Conservation (phyloP, 2,113 vertebrate species). For the Polypterus bichir region DNA sequence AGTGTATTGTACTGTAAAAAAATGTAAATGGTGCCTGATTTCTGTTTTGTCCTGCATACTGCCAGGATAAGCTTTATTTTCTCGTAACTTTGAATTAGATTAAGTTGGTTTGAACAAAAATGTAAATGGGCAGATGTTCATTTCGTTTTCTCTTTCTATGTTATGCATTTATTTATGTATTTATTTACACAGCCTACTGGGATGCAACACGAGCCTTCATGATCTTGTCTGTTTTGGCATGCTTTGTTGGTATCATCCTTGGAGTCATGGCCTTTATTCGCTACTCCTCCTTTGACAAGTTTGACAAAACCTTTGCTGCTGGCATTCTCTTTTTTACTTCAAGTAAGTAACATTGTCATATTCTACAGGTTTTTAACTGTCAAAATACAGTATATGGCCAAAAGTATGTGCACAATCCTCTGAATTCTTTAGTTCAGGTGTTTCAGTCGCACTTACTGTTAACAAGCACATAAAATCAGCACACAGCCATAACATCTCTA, state of each 20-base stretch:
- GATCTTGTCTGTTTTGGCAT: conserved; percentile 52
- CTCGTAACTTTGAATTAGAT: neutral
- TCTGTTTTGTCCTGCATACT: no score
- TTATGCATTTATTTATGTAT: no score
- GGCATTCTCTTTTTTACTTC: conserved; percentile 53
- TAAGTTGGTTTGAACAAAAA: neutral
- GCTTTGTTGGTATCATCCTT: conserved; percentile 44
- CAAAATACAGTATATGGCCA: no score
- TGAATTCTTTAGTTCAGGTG: no score
- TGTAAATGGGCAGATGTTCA: neutral
- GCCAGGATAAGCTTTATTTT: no score
- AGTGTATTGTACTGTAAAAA: no score
- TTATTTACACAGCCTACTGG: conserved; percentile 35
- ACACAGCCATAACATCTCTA: no score
- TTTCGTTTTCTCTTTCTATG: neutral
- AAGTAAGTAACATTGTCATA: conserved; percentile 32
- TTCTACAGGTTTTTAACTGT: no score
- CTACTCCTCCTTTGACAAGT: conserved; percentile 44
- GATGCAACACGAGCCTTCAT: conserved; percentile 44
- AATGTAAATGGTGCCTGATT: no score
- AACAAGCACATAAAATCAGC: no score
- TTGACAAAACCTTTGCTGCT: conserved; percentile 53
- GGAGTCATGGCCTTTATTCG: conserved; percentile 50
- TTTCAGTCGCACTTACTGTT: no score
- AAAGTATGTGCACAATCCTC: no score